Conservation (phyloP, 1,140 invertebrate genomes). For the Pomacea maculata region DNA sequence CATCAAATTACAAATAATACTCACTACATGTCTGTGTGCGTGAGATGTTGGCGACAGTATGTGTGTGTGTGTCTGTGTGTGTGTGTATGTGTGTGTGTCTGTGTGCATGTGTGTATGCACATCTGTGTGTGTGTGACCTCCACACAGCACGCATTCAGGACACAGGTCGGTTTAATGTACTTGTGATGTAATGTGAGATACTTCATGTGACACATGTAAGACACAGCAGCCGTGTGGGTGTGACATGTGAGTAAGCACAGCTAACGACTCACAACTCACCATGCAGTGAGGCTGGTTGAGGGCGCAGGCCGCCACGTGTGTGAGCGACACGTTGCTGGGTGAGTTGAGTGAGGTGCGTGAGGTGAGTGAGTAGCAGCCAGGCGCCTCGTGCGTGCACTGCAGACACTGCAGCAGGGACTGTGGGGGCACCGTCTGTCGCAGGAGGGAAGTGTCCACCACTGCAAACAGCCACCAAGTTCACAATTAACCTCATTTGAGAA, state of each 20-base stretch:
- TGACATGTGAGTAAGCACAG: not conserved
- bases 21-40: no score
- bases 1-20: no score
- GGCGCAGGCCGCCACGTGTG: not conserved
- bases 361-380: constrained; percentile 1
- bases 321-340: not conserved
- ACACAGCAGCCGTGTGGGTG: not conserved
- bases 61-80: constrained; percentile 10
- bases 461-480: not conserved
- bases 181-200: not conserved
- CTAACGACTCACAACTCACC: not conserved
- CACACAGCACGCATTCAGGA: no score
- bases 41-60: not conserved
- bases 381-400: not conserved
- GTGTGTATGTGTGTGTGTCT: not conserved
- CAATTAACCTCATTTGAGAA: no score
- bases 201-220: not conserved
- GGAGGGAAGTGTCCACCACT: not conserved
- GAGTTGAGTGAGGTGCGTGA: no score
- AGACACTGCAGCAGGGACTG: not conserved
- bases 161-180: not conserved
- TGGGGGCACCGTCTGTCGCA: not conserved
- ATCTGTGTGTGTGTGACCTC: not conserved
- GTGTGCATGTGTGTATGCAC: not conserved
- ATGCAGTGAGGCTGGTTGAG: constrained; percentile 12